Percentiles rank a stretch among this genome's conserved stretches.
Evolutionary conservation across 2,888 invertebrate species (phyloP).

Genomic region (Nomada ferruginata): DNA sequence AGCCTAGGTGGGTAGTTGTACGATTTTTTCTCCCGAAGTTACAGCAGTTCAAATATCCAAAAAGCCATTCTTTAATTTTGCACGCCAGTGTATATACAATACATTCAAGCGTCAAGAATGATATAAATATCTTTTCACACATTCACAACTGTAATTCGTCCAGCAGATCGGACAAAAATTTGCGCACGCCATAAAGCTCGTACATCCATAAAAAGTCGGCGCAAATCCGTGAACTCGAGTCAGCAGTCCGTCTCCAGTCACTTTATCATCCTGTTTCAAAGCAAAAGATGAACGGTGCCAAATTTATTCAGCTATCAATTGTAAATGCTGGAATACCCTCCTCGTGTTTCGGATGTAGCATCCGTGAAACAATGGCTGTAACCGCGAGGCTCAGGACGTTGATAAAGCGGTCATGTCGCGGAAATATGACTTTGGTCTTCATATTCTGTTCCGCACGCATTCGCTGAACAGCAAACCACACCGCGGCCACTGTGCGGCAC

Average conservation of each 20-base stretch:
- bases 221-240: background rate
- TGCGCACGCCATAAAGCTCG: background rate
- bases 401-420: slow-evolving; percentile 27
- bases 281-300: background rate
- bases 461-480: background rate
- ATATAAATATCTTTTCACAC: too few species aligned
- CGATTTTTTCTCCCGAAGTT: too few species aligned
- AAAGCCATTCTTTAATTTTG: too few species aligned
- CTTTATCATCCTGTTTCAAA: slow-evolving; percentile 7
- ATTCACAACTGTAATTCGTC: too few species aligned
- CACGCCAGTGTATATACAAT: too few species aligned
- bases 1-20: too few species aligned
- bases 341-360: slow-evolving; percentile 14
- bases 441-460: slow-evolving; percentile 23
- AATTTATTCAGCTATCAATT: slow-evolving; percentile 25
- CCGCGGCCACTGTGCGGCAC: background rate
- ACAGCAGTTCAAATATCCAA: too few species aligned
- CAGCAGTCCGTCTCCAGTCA: background rate
- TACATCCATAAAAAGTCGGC: background rate
- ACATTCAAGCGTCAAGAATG: too few species aligned
- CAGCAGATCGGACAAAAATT: background rate
- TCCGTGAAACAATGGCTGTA: slow-evolving; percentile 33
- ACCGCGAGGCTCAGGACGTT: slow-evolving; percentile 11
- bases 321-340: background rate
- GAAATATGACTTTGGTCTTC: slow-evolving; percentile 17